Percentiles rank a stretch among this genome's conserved stretches.
Conservation (phyloP, 1,140 invertebrate species). For the Nilaparvata lugens region DNA sequence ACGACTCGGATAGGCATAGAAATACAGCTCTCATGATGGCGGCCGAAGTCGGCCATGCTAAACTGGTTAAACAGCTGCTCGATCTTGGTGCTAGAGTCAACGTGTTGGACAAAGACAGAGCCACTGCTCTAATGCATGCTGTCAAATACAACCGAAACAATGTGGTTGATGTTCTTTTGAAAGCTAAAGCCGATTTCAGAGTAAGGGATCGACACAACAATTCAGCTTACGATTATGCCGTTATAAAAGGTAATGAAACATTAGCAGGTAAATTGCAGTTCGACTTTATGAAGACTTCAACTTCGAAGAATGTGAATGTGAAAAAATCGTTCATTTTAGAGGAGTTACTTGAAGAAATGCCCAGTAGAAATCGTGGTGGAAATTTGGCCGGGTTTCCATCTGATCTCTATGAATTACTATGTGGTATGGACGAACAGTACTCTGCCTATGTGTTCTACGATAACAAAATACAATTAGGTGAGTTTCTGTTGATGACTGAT, state of each 20-base stretch:
- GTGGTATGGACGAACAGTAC: constrained; percentile 31
- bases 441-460: constrained; percentile 33
- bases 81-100: constrained; percentile 30
- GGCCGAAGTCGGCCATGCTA: too few species aligned
- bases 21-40: too few species aligned
- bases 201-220: constrained; percentile 36
- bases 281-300: background rate
- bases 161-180: constrained; percentile 36
- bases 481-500: constrained; percentile 34
- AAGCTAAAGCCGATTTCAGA: constrained; percentile 31
- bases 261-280: constrained; percentile 19
- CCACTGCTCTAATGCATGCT: constrained; percentile 40
- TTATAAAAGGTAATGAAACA: constrained; percentile 32
- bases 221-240: constrained; percentile 36
- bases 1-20: too few species aligned
- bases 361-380: constrained; percentile 27
- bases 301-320: constrained; percentile 14
- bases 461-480: constrained; percentile 32
- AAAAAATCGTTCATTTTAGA: constrained; percentile 28
- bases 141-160: constrained; percentile 35
- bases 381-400: constrained; percentile 33
- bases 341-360: constrained; percentile 33
- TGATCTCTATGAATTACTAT: constrained; percentile 35
- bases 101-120: constrained; percentile 34
- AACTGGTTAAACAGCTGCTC: too few species aligned